Percentiles rank a stretch among this genome's conserved stretches.
phyloP scores from a whole-genome alignment of 2,113 vertebrate species.

The Polypterus senegalus region DNA sequence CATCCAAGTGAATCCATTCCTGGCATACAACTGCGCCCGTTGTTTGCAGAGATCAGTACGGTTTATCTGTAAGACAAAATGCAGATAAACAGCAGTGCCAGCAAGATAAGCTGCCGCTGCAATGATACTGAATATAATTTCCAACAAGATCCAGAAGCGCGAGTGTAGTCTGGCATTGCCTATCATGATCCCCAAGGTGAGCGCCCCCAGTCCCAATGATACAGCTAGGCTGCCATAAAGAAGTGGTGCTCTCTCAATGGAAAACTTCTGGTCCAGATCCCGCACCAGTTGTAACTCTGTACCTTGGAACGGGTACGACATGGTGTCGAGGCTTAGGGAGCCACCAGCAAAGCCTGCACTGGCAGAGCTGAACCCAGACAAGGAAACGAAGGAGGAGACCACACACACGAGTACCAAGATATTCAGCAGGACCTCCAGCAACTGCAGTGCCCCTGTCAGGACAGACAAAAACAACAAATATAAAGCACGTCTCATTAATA shows the following conservation, averaged over 20 bases:
- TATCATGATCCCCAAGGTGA: constrained; percentile 33
- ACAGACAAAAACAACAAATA: constrained; percentile 18
- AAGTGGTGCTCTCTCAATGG: constrained; percentile 32
- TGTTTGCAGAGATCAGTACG: constrained; percentile 31
- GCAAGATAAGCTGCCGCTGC: constrained; percentile 22
- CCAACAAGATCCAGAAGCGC: constrained; percentile 30
- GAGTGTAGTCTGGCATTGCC: constrained; percentile 28
- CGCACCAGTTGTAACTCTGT: constrained; percentile 38
- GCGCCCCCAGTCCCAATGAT: constrained; percentile 30
- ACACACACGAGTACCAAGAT: constrained; percentile 41
- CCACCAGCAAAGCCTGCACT: constrained; percentile 25
- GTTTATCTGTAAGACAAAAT: constrained; percentile 32
- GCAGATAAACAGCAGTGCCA: constrained; percentile 33
- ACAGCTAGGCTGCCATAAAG: constrained; percentile 34
- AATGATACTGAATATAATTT: constrained; percentile 30
- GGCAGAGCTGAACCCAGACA: constrained; percentile 39
- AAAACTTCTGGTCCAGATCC: constrained; percentile 39
- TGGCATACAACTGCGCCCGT: constrained; percentile 34
- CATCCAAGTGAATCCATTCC: constrained; percentile 45
- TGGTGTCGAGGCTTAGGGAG: constrained; percentile 27
- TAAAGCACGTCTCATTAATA: background rate
- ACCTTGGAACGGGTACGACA: constrained; percentile 33
- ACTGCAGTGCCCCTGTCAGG: constrained; percentile 38
- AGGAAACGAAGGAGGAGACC: constrained; percentile 40
- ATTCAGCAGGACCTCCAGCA: constrained; percentile 39